phyloP scores from a whole-genome alignment of 2,888 invertebrate genomes.

The Eristalinus aeneus region DNA sequence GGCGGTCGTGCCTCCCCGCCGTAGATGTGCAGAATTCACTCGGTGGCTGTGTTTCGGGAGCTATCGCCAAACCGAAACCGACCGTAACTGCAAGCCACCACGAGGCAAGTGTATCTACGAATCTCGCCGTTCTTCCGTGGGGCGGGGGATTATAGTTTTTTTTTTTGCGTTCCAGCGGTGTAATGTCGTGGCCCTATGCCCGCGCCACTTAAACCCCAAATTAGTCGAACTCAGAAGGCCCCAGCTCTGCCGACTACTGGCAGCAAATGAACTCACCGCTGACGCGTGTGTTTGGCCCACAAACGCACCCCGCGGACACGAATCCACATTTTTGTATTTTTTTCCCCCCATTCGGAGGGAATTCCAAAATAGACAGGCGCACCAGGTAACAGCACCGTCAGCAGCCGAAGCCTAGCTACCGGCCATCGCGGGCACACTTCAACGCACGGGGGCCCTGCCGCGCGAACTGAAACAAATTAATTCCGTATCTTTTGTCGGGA shows the following conservation, averaged over 20 bases:
- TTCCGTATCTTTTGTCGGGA: slow-evolving; percentile 65
- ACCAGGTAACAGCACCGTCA: slow-evolving; percentile 54
- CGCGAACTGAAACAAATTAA: slow-evolving; percentile 63
- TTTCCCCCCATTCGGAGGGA: slow-evolving; percentile 36
- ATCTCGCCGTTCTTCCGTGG: neutral
- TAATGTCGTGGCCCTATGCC: neutral
- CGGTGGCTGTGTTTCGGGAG: slow-evolving; percentile 34
- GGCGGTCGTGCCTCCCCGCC: slow-evolving; percentile 9
- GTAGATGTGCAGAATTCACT: slow-evolving; percentile 1
- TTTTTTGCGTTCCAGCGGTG: neutral
- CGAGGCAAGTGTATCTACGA: neutral
- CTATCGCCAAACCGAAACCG: slow-evolving; percentile 42
- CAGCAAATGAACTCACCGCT: slow-evolving; percentile 4
- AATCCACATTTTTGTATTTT: slow-evolving; percentile 16
- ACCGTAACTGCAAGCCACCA: neutral
- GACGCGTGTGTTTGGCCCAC: neutral
- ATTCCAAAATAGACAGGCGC: slow-evolving; percentile 23
- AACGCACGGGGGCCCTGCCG: slow-evolving; percentile 37
- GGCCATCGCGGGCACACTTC: slow-evolving; percentile 64
- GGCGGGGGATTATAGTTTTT: neutral
- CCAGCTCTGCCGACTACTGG: neutral
- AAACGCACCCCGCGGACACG: slow-evolving; percentile 36
- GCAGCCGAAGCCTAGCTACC: slow-evolving; percentile 62
- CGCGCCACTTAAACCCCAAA: neutral
- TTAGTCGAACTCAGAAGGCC: neutral